Evolutionary conservation across 2,113 vertebrate genomes (phyloP), one percentile per base, ranked within the genome.

Genomic region (Leptobrachium ailaonicum): DNA sequence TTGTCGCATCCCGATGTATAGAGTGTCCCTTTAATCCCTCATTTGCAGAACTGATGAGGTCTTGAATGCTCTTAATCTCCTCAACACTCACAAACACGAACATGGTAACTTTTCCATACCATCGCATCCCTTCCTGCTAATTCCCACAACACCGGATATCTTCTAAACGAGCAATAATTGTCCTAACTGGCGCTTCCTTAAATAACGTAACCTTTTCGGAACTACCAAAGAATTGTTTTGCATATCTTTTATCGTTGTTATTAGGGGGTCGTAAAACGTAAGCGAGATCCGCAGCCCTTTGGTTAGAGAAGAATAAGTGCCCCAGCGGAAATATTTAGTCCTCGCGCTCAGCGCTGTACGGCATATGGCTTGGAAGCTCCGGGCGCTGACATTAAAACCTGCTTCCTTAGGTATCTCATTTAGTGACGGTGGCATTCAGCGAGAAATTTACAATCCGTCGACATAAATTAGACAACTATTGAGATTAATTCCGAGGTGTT

Each of bases 391-490:
- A 93, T 91, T 92, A 92, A 84, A 87, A 88, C 20, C 90, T 92
- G 83, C 87, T 88, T 91, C 90, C 92, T 90, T 91, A 93, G 93
- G 93, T 94, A 93, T 92, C 91, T 92, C 91, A 92, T 94, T 94
- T 93, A 92, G 89, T 89, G 90, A 92, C 90, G 90, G 89, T 93
- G 92, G 93, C 92, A 92, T 92, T 91, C 92, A 90, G 93, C 92
- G 92, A 94, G 94, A 94, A 94, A 93, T 94, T 93, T 92, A 93
- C 91, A 90, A 93, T 92, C 88, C 85, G 90, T 90, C 82, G 90
- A 94, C 92, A 94, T 90, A 94, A 94, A 94, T 94, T 94, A 93
- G 92, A 94, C 92, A 94, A 91, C 92, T 93, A 94, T 93, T 93
- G 92, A 93, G 93, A 94, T 94, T 92, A 94, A 94, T 94, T 93